A percentile compares a stretch with the other conserved stretches of the same genome.
Conservation (phyloP, 2,888 invertebrate species). For the Drosophila stalkeri region DNA sequence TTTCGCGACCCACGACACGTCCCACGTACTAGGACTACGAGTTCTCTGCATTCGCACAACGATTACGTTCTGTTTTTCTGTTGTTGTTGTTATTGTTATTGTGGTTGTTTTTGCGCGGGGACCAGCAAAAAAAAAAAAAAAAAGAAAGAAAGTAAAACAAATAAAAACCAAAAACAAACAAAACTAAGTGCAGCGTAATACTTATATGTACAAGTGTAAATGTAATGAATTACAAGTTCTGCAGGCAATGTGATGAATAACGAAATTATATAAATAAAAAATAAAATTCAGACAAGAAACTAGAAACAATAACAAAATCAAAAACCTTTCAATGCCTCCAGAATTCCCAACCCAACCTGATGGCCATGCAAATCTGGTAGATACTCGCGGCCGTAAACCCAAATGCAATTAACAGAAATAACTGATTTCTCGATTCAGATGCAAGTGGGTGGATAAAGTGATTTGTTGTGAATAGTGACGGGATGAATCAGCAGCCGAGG, state of each 20-base stretch:
- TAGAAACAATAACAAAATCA: background rate
- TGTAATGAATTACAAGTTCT: conserved; percentile 31
- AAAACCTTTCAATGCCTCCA: conserved; percentile 17
- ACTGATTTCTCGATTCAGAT: conserved; percentile 17
- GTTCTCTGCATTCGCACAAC: conserved; percentile 43
- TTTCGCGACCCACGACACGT: conserved; percentile 27
- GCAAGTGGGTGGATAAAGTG: conserved; percentile 19
- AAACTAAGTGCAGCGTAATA: conserved; percentile 29
- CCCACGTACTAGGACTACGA: conserved; percentile 5
- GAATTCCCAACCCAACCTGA: conserved; percentile 15
- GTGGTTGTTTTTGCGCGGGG: conserved; percentile 39
- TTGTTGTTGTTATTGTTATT: conserved; percentile 27
- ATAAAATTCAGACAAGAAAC: background rate
- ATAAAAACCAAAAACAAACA: conserved; percentile 20
- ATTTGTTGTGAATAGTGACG: conserved; percentile 19
- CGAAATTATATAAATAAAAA: conserved; percentile 24
- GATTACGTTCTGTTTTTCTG: conserved; percentile 40
- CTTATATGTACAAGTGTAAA: conserved; percentile 19
- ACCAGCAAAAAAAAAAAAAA: conserved; percentile 13
- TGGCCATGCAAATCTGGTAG: conserved; percentile 20
- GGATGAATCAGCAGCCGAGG: conserved; percentile 18
- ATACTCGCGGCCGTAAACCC: background rate
- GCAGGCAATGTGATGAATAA: conserved; percentile 18
- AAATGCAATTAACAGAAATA: conserved; percentile 12
- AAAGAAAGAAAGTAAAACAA: background rate